Evolutionary conservation across 37 sponge, comb jelly and placozoan genomes (phyloP), one percentile per base, ranked within the genome.

Genomic region (Chondrosia reniformis): DNA sequence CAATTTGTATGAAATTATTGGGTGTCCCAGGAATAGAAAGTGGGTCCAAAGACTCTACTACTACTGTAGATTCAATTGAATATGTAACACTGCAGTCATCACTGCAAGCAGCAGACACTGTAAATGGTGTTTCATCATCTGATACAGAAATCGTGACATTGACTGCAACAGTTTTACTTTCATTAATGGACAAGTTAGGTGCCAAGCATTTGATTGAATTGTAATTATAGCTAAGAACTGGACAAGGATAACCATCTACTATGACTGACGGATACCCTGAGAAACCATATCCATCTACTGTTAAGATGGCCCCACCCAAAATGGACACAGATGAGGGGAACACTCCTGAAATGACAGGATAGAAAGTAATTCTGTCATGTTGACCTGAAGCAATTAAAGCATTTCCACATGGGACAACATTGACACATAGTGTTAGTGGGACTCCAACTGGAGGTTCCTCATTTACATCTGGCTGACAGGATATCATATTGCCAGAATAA

Each of bases 21-120:
- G n/a, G n/a, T 43, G 72, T 69, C 8, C 37, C 15, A 2, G 44
- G 24, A 69, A 69, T 69, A 19, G 72, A 69, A 69, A 44, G 39
- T 41, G 72, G 43, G 36, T 3, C 3, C 43, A 69, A 7, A 2
- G 24, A 36, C 24, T 37, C 43, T 43, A 69, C 36, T 24, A 69
- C 44, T 10, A 44, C 44, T 37, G 72, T 69, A 40, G 72, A 41
- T 30, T 59, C 61, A 6, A 19, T 13, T 13, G 43, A 34, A 6
- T 36, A 69, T 24, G 4, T 69, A 44, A 40, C 39, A 3, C 9
- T 1, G 21, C 41, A 69, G 4, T 64, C 66, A 64, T 32, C 28
- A 10, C 6, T 4, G 44, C 44, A 21, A 6, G 24, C 1, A 25
- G 39, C 72, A 69, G 44, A 69, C 2, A 25, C 44, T 1, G 72